Conservation (phyloP, 2,888 invertebrate genomes). For the Chaetogeoica ovagalla region DNA sequence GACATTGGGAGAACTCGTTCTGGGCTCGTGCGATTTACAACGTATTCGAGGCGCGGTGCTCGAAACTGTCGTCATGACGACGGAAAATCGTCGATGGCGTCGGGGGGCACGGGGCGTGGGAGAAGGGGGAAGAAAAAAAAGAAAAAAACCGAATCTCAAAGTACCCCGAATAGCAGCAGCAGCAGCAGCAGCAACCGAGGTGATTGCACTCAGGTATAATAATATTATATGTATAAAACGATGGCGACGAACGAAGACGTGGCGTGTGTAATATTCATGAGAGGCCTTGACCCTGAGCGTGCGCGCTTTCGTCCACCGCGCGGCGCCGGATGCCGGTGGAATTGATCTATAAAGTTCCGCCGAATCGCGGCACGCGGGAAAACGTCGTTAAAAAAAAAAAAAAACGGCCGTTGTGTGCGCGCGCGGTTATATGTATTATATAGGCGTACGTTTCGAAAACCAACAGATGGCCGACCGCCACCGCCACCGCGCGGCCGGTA, state of each 20-base stretch:
- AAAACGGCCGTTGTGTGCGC: too few relatives aligned
- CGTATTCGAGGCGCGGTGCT: slow-evolving; percentile 3
- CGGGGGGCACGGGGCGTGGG: neutral
- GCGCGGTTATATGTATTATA: too few relatives aligned
- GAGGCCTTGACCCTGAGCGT: slow-evolving; percentile 35
- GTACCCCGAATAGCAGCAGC: slow-evolving; percentile 14
- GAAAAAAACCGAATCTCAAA: neutral
- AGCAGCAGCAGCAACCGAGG: slow-evolving; percentile 9
- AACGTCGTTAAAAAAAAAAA: too few relatives aligned
- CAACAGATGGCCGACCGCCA: too few relatives aligned
- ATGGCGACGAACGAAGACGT: neutral
- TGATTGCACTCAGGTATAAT: slow-evolving; percentile 45
- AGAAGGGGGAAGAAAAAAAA: neutral
- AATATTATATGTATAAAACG: neutral
- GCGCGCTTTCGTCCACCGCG: neutral
- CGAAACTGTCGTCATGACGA: slow-evolving; percentile 35
- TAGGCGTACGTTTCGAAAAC: too few relatives aligned
- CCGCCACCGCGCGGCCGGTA: too few relatives aligned
- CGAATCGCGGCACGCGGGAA: neutral
- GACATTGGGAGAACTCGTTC: slow-evolving; percentile 26
- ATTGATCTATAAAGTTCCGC: slow-evolving; percentile 4
- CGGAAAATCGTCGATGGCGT: neutral
- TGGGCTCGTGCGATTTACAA: slow-evolving; percentile 6
- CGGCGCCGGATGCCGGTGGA: neutral
- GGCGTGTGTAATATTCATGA: too few relatives aligned